Percentiles rank a stretch among this genome's conserved stretches.
phyloP scores from a whole-genome alignment of 2,113 vertebrate genomes.

The Athene noctua region DNA sequence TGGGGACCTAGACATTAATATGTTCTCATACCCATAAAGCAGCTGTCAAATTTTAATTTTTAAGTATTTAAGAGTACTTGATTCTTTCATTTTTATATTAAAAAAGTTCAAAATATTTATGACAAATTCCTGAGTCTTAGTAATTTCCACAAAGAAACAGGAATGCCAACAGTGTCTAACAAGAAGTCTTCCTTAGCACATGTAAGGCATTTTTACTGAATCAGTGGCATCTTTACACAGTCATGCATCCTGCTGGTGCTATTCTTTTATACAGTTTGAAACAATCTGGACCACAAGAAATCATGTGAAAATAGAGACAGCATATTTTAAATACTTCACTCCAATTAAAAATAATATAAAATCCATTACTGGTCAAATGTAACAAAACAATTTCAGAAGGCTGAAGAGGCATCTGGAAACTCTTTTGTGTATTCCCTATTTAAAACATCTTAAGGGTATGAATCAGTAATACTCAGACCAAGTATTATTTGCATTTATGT shows the following conservation, averaged over 20 bases:
- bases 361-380: not conserved
- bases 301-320: not conserved
- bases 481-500: conserved; percentile 50
- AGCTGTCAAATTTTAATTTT: not conserved
- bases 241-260: not conserved
- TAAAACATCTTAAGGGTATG: conserved; percentile 14
- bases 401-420: not conserved
- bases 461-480: not conserved
- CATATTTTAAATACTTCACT: not conserved
- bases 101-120: not conserved
- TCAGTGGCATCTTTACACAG: not conserved
- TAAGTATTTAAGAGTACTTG: not conserved
- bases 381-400: not conserved
- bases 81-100: not conserved
- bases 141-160: not conserved
- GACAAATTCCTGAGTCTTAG: not conserved
- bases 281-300: conserved; percentile 7
- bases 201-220: not conserved
- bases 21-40: not conserved
- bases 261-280: not conserved
- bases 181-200: not conserved
- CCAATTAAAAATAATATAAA: not conserved
- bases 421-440: not conserved
- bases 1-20: not conserved
- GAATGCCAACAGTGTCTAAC: not conserved